phyloP scores from a whole-genome alignment of 2,797 vertebrate species.

The Streptopelia turtur region DNA sequence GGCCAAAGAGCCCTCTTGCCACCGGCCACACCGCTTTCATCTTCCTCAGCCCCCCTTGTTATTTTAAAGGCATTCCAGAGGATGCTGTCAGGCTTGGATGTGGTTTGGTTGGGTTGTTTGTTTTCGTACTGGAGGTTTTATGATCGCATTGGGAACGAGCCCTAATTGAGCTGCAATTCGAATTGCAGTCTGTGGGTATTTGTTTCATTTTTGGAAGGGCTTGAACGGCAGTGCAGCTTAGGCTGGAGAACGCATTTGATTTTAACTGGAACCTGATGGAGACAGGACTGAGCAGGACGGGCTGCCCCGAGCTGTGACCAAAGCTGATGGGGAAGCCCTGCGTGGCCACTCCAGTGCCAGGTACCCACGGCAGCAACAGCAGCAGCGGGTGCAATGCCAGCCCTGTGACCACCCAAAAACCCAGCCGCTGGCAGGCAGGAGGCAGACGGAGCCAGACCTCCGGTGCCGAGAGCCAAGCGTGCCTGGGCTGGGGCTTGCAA shows the following conservation, averaged over 20 bases:
- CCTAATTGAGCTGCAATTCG: constrained; percentile 72
- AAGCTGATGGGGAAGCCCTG: constrained; percentile 9
- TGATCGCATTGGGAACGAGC: constrained; percentile 62
- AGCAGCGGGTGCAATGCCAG: background rate
- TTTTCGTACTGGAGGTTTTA: constrained; percentile 71
- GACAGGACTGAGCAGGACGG: constrained; percentile 11
- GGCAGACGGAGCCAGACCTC: background rate
- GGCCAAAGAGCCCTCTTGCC: background rate
- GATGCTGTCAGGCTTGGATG: constrained; percentile 69
- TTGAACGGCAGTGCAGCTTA: constrained; percentile 41
- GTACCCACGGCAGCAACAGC: background rate
- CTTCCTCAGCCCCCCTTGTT: constrained; percentile 40
- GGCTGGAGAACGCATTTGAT: constrained; percentile 39
- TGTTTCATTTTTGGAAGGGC: constrained; percentile 66
- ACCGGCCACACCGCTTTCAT: background rate
- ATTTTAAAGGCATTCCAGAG: constrained; percentile 69
- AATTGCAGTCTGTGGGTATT: constrained; percentile 67
- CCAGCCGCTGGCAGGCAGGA: background rate
- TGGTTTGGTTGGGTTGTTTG: constrained; percentile 69
- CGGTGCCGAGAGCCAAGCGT: background rate
- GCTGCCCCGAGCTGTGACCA: background rate
- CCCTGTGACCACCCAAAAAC: background rate
- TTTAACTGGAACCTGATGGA: constrained; percentile 63
- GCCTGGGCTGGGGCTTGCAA: background rate
- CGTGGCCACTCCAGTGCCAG: background rate